Percentiles rank a stretch among this genome's conserved stretches.
These are phyloP conservation scores for Agrochola lychnidis DNA, from an alignment of 2,888 invertebrate genomes.

Conservation along the genomic window DNA sequence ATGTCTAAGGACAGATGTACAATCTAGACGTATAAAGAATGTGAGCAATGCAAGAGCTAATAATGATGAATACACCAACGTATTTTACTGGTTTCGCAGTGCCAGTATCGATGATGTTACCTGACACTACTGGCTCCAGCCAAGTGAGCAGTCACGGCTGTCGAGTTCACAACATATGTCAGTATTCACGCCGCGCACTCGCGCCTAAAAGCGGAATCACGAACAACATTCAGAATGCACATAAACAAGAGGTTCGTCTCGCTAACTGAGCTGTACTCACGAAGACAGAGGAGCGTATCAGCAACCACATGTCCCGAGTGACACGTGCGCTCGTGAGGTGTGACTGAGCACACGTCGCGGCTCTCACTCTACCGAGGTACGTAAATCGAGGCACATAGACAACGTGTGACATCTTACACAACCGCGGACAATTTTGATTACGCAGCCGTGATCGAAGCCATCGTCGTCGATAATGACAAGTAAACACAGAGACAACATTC, in stretches of 20 bases:
- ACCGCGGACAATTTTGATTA: slow-evolving; percentile 1
- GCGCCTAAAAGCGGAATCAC: slow-evolving; percentile 3
- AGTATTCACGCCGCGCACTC: slow-evolving; percentile 5
- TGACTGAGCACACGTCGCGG: not conserved
- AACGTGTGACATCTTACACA: slow-evolving; percentile 2
- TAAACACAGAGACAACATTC: slow-evolving; percentile 4
- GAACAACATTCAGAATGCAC: slow-evolving; percentile 10
- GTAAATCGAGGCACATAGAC: not conserved
- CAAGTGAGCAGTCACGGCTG: not conserved
- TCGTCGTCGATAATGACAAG: not conserved
- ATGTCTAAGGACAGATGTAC: not conserved
- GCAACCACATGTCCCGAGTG: not conserved
- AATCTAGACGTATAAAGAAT: not conserved
- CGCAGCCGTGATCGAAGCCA: slow-evolving; percentile 1
- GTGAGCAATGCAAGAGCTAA: not conserved
- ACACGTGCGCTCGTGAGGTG: too few relatives aligned
- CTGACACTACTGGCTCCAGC: not conserved
- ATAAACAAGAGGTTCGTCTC: not conserved
- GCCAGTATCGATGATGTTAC: not conserved
- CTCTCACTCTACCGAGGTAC: not conserved
- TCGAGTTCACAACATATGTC: not conserved
- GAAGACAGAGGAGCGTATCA: not conserved
- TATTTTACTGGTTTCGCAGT: too few relatives aligned
- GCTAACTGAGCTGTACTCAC: not conserved
- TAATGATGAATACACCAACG: not conserved